phyloP scores from a whole-genome alignment of 2,113 vertebrate species.

The Lepidothrix coronata region DNA sequence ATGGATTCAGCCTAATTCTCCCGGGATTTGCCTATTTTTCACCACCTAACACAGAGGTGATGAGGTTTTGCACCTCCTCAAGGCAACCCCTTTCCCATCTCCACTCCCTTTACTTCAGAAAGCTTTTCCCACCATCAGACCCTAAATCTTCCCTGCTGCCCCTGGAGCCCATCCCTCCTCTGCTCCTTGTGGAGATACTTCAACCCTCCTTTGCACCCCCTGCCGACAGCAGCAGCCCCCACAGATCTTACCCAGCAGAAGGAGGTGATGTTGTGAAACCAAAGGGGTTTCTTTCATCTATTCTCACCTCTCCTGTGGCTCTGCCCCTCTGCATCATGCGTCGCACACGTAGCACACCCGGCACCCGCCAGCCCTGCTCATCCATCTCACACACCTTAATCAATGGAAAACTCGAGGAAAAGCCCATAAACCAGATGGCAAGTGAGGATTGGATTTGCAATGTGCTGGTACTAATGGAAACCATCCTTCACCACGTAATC shows the following conservation, averaged over 20 bases:
- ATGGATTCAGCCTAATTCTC: background rate
- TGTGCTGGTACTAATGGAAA: background rate
- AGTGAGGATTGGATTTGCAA: background rate
- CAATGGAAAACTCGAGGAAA: background rate
- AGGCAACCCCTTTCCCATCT: background rate
- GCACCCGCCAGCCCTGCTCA: background rate
- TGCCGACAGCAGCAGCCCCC: fast-evolving
- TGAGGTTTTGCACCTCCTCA: background rate
- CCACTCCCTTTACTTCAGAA: background rate
- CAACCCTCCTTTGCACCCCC: background rate
- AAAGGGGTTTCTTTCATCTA: background rate
- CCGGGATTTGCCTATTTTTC: background rate
- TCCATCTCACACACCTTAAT: background rate
- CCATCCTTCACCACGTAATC: background rate
- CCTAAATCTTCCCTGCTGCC: background rate
- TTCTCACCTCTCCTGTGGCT: background rate
- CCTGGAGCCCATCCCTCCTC: background rate
- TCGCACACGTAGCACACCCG: fast-evolving
- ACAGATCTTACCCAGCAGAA: background rate
- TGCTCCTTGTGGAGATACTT: background rate
- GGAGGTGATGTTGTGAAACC: fast-evolving
- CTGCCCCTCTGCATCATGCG: fast-evolving
- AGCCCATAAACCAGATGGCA: background rate
- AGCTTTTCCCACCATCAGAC: background rate
- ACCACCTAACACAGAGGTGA: background rate